Conservation (phyloP, 2,113 vertebrate species). For the Zapornia atra region DNA sequence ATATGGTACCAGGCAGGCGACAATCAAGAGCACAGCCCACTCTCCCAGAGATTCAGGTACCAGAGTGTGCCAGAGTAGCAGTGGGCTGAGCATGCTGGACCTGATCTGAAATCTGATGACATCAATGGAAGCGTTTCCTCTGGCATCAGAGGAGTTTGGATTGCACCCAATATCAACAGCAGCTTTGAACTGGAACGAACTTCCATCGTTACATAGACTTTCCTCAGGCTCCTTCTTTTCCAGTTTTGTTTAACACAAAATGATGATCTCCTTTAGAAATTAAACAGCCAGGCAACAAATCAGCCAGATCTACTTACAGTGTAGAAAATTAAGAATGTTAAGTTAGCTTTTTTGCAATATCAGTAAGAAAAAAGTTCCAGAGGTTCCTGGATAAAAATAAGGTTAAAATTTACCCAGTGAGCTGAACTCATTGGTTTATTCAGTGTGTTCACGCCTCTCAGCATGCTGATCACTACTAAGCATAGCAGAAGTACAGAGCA, state of each 20-base stretch:
- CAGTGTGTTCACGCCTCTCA: neutral
- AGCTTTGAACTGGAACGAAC: slow-evolving; percentile 13
- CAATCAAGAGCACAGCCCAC: neutral
- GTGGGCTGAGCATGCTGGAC: neutral
- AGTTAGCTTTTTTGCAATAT: neutral
- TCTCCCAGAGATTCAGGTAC: neutral
- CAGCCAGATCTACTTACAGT: neutral
- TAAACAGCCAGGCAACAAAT: slow-evolving; percentile 24
- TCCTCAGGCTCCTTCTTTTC: neutral
- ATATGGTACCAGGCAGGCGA: neutral
- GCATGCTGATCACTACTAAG: neutral
- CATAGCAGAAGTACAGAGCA: neutral
- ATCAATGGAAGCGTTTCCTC: neutral
- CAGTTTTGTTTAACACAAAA: neutral
- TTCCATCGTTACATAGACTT: neutral
- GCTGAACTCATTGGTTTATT: neutral
- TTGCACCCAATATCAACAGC: neutral
- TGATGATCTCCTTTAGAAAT: neutral
- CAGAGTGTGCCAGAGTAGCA: neutral
- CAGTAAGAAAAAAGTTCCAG: neutral
- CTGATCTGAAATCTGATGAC: neutral
- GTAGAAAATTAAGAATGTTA: neutral
- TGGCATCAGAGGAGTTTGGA: neutral
- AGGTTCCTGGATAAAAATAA: neutral
- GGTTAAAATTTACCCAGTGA: neutral